Evolutionary conservation across 92 coral and sea anemone genomes (phyloP).

Genomic region (Plumapathes pennacea): DNA sequence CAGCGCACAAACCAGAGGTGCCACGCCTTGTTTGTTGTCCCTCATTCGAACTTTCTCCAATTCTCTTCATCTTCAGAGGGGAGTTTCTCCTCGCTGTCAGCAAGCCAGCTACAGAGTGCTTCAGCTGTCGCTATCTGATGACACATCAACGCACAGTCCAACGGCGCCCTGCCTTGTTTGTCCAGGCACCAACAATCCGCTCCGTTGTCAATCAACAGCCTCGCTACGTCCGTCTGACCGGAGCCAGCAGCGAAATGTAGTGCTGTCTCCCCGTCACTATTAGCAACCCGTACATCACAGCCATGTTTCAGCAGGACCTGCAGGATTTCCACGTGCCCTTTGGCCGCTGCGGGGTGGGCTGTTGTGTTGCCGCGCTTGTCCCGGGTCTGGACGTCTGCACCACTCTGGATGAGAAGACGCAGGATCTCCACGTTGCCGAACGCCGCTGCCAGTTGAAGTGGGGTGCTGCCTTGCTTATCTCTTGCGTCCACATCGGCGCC

Average conservation of each 20-base stretch:
- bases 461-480: constrained; percentile 17
- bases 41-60: too few species aligned
- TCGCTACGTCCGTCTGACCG: constrained; percentile 7
- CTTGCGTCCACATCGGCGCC: constrained; percentile 18
- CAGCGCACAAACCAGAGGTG: too few species aligned
- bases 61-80: too few species aligned
- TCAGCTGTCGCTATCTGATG: too few species aligned
- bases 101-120: too few species aligned
- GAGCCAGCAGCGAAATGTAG: constrained; percentile 27
- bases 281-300: constrained; percentile 11
- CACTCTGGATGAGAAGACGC: background rate
- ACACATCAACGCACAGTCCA: constrained; percentile 21
- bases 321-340: constrained; percentile 7
- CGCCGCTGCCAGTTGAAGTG: constrained; percentile 16
- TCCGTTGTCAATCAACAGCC: constrained; percentile 14
- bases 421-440: constrained; percentile 8
- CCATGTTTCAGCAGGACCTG: constrained; percentile 4
- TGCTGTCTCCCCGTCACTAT: constrained; percentile 8
- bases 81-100: too few species aligned
- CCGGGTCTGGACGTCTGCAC: background rate
- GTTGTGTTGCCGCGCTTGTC: constrained; percentile 11
- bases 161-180: constrained; percentile 10
- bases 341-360: constrained; percentile 23
- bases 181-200: background rate
- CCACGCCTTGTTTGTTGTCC: too few species aligned